Evolutionary conservation across 2,888 invertebrate genomes (phyloP), one percentile per base, ranked within the genome.

Genomic region (Lasioglossum figueresi): DNA sequence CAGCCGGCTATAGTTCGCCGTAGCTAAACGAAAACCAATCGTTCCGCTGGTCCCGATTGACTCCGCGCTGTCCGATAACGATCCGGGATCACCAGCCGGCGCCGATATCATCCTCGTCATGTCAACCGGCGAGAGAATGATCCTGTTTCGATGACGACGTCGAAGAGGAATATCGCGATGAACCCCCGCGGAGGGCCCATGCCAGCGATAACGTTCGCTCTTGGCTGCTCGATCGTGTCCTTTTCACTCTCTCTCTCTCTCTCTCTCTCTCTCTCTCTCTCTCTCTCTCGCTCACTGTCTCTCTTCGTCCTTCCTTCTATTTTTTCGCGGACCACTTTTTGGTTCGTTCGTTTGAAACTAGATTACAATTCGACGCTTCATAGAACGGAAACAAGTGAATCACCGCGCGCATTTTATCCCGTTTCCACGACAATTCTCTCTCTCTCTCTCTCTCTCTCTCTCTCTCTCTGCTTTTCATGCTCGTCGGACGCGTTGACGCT

Each of bases 351-450:
- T 73, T 34, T 45, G 72, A 85, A 85, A 85, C 85, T 82, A 82
- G 81, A 86, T 85, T 86, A 86, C 85, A 79, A 85, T 85, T 85
- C 85, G 86, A 86, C 81, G 86, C 79, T 77, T 81, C 85, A 66
- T 79, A 74, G 86, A 80, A 72, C 37, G 75, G 16, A 56, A 76
- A 70, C 84, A 76, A 79, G 76, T 23, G 81, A 78, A 72, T 78
- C 81, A 79, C 73, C 76, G 71, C 56, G 56, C 48, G 37, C 5
- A 16, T 79, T 76, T 73, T n/a, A 56, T 79, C 45, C 52, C 40
- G 37, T 31, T 37, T 59, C 40, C 56, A 43, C 75, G 68, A 34
- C 23, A 23, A 45, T 68, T 43, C 6, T 34, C 40, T 31, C 48
- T 48, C 31, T n/a, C 52, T 43, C 31, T 16, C 27, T 3, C 12